Percentiles rank a stretch among this genome's conserved stretches.
phyloP scores from a whole-genome alignment of 2,113 vertebrate genomes.

The Gallinago jamesoni region DNA sequence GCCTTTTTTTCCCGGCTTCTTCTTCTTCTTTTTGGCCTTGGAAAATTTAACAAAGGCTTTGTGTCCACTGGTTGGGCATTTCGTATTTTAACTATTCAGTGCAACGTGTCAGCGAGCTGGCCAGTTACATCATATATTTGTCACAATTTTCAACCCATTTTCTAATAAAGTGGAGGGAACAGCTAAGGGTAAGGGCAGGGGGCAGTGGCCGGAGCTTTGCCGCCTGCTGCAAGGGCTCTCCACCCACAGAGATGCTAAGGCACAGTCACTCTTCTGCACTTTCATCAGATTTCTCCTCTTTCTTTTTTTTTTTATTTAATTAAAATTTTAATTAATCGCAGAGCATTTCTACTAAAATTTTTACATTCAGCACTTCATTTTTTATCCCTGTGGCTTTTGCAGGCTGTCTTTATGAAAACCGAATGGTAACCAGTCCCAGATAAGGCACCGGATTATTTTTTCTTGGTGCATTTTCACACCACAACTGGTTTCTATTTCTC shows the following conservation, averaged over 20 bases:
- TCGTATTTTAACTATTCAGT: accelerated
- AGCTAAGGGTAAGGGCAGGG: accelerated
- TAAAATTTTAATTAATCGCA: background rate
- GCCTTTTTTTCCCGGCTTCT: background rate
- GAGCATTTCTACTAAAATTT: background rate
- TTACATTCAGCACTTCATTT: background rate
- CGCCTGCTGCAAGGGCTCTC: background rate
- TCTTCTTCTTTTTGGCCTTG: background rate
- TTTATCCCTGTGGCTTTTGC: constrained; percentile 1
- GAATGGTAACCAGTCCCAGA: background rate
- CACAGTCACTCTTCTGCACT: background rate
- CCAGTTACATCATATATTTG: accelerated
- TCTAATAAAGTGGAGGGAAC: background rate
- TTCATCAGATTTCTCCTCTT: background rate
- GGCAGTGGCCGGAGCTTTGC: background rate
- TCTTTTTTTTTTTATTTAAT: background rate
- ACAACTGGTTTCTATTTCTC: constrained; percentile 35
- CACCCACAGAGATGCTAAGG: accelerated
- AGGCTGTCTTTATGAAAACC: constrained; percentile 21
- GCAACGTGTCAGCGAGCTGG: background rate
- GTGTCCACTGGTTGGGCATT: background rate
- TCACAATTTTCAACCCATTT: background rate
- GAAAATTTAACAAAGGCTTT: background rate
- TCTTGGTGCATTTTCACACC: background rate
- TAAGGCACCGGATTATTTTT: background rate